phyloP scores from a whole-genome alignment of 2,797 vertebrate genomes.

The Pantherophis alleghaniensis region DNA sequence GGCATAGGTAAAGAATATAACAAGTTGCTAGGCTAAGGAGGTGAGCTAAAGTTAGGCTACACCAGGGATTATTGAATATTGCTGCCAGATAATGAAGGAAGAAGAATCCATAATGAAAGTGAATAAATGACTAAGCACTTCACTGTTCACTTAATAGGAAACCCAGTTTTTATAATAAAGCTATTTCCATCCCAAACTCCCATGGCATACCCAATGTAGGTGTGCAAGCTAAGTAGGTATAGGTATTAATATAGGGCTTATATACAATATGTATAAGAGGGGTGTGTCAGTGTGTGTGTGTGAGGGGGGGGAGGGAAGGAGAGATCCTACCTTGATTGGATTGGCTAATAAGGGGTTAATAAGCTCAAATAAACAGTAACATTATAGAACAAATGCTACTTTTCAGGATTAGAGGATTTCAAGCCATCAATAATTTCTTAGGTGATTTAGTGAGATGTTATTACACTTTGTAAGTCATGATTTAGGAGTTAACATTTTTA shows the following conservation, averaged over 20 bases:
- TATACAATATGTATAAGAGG: neutral
- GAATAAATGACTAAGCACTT: neutral
- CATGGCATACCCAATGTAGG: too few species aligned
- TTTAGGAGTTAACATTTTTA: neutral
- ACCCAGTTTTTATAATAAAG: neutral
- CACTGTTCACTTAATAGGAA: neutral
- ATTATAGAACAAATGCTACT: neutral
- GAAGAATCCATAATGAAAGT: neutral
- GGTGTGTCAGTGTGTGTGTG: neutral
- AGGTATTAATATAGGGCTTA: neutral
- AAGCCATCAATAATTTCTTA: neutral
- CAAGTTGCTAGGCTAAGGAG: neutral
- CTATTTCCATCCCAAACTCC: neutral
- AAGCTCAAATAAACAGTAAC: neutral
- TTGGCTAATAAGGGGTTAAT: conserved; percentile 1
- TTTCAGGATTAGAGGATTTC: neutral
- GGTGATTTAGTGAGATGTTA: neutral
- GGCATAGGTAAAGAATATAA: neutral
- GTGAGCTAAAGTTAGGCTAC: neutral
- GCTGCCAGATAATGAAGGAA: neutral
- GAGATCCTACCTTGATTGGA: neutral
- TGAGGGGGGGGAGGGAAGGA: neutral
- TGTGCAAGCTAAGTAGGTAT: too few species aligned
- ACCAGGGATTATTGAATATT: neutral
- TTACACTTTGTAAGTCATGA: neutral